Percentiles rank a stretch among this genome's conserved stretches.
These are phyloP conservation scores for Myotis planiceps DNA, from an alignment of 2,797 vertebrate genomes.

Conservation along the genomic window DNA sequence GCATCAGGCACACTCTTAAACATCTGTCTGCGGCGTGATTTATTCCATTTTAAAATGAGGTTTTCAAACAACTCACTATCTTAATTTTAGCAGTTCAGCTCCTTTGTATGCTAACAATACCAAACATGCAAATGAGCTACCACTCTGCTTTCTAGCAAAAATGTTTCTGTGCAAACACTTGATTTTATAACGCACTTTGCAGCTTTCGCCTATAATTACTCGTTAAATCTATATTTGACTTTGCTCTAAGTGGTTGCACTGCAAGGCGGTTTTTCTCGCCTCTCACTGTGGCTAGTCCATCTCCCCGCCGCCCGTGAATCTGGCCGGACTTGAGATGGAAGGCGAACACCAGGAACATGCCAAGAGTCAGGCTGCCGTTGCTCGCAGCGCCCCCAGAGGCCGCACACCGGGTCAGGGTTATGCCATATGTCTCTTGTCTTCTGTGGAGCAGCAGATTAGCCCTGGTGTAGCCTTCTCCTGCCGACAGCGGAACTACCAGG, in stretches of 20 bases:
- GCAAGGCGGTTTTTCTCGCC: conserved; percentile 66
- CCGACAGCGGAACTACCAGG: neutral
- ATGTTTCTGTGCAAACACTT: conserved; percentile 85
- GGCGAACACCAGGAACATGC: neutral
- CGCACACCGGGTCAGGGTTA: neutral
- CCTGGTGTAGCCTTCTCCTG: neutral
- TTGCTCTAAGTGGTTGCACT: conserved; percentile 72
- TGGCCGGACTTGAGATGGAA: conserved; percentile 3
- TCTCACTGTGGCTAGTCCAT: conserved; percentile 63
- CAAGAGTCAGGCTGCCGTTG: neutral
- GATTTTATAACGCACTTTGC: conserved; percentile 80
- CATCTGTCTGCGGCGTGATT: conserved; percentile 75
- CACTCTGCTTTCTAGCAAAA: conserved; percentile 85
- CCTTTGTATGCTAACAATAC: conserved; percentile 84
- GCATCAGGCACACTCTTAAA: conserved; percentile 69
- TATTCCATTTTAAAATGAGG: conserved; percentile 82
- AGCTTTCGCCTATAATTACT: conserved; percentile 82
- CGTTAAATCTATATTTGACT: conserved; percentile 83
- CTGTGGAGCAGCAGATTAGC: neutral
- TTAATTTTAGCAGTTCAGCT: conserved; percentile 85
- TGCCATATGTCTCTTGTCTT: accelerated
- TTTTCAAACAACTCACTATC: conserved; percentile 86
- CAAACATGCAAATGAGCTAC: conserved; percentile 84
- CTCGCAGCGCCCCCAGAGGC: neutral
- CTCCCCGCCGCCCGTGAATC: neutral